Conservation (phyloP, 2,888 invertebrate species). For the Cheilosia grossa region DNA sequence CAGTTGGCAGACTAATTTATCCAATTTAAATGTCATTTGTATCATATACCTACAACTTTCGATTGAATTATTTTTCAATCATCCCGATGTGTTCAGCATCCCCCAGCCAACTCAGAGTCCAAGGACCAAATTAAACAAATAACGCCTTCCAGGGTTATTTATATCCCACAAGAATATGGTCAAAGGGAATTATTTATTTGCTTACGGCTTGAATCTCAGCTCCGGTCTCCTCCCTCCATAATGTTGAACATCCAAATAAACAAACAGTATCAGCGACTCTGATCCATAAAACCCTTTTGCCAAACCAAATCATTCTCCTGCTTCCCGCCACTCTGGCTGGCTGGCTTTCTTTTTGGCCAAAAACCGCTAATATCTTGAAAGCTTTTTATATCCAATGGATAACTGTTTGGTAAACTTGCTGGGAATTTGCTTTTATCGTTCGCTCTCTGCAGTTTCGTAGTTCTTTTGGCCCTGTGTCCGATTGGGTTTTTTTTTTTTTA, state of each 20-base stretch:
- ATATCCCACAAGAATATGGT: constrained; percentile 23
- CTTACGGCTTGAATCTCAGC: constrained; percentile 46
- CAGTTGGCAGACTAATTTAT: too few species aligned
- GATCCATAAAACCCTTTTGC: constrained; percentile 43
- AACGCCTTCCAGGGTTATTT: constrained; percentile 8
- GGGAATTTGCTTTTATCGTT: constrained; percentile 69
- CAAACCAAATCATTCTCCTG: constrained; percentile 35
- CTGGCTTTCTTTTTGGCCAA: constrained; percentile 39
- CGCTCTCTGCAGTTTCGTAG: constrained; percentile 28
- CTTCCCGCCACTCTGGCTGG: constrained; percentile 1
- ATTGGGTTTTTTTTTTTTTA: constrained; percentile 40
- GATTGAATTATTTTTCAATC: too few species aligned
- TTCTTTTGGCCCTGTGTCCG: constrained; percentile 38
- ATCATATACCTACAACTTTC: too few species aligned
- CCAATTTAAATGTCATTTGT: too few species aligned
- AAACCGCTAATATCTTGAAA: constrained; percentile 74
- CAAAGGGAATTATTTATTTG: constrained; percentile 65
- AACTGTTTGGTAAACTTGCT: constrained; percentile 64
- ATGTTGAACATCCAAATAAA: constrained; percentile 33
- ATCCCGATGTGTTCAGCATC: too few species aligned
- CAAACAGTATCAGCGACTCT: constrained; percentile 18
- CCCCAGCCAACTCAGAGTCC: too few species aligned
- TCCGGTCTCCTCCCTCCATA: neutral
- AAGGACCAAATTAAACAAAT: neutral
- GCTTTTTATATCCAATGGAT: constrained; percentile 64